These are phyloP conservation scores for Paedocypris micromegethes DNA, from an alignment of 2,797 vertebrate genomes.

Conservation along the genomic window DNA sequence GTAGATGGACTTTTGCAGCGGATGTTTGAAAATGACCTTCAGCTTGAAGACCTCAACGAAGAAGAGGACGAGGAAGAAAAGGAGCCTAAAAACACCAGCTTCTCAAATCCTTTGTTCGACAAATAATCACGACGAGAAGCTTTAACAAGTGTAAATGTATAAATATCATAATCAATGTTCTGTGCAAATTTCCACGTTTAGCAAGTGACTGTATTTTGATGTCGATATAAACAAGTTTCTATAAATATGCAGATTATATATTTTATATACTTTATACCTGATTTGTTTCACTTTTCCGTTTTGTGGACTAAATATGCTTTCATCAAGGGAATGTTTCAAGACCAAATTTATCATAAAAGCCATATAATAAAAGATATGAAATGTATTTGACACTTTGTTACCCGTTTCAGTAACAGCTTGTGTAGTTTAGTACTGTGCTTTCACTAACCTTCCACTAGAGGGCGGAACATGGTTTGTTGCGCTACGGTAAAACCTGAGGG, in stretches of 20 bases:
- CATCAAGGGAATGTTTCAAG: too few relatives aligned
- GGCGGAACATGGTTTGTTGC: background rate
- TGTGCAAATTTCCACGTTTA: too few relatives aligned
- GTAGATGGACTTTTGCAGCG: constrained; percentile 85
- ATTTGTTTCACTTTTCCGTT: too few relatives aligned
- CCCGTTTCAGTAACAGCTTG: background rate
- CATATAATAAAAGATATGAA: too few relatives aligned
- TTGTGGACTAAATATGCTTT: too few relatives aligned
- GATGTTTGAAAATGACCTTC: constrained; percentile 87
- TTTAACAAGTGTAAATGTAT: constrained; percentile 15
- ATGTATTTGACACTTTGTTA: background rate
- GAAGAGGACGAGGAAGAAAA: constrained; percentile 67
- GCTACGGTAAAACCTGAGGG: background rate
- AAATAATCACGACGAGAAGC: constrained; percentile 33
- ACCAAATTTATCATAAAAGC: too few relatives aligned
- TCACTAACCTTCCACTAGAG: constrained; percentile 13
- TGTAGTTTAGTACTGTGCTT: background rate
- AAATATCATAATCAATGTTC: background rate
- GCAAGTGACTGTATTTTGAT: too few relatives aligned
- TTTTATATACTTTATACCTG: too few relatives aligned
- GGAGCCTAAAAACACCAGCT: constrained; percentile 60
- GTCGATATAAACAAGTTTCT: too few relatives aligned
- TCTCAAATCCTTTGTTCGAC: constrained; percentile 62
- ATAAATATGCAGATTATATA: too few relatives aligned
- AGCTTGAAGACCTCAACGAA: constrained; percentile 72